Conservation (phyloP, 2,797 vertebrate species). For the Antennarius maculatus region DNA sequence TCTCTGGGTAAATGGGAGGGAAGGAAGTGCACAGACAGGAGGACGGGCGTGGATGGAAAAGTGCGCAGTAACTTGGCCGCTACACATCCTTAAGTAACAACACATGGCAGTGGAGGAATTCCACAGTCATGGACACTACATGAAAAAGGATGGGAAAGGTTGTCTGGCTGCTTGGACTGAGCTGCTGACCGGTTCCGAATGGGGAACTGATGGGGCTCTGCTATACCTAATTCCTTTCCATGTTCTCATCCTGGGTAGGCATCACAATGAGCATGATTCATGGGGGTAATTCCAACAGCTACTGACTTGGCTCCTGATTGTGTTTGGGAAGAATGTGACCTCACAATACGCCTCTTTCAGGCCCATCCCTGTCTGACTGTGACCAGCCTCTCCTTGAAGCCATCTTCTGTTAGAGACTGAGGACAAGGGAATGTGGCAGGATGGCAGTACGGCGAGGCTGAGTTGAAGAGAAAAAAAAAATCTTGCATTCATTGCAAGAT, state of each 20-base stretch:
- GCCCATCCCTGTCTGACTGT: slow-evolving; percentile 80
- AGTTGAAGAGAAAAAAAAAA: slow-evolving; percentile 34
- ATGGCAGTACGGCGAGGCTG: slow-evolving; percentile 55
- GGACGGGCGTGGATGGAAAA: slow-evolving; percentile 95
- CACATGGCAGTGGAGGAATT: slow-evolving; percentile 87
- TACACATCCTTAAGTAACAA: slow-evolving; percentile 86
- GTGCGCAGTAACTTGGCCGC: slow-evolving; percentile 83
- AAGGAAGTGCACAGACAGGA: slow-evolving; percentile 94
- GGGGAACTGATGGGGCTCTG: slow-evolving; percentile 82
- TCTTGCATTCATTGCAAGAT: slow-evolving; percentile 29
- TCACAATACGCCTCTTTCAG: slow-evolving; percentile 88
- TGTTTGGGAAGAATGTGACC: slow-evolving; percentile 85
- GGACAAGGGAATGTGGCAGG: slow-evolving; percentile 68
- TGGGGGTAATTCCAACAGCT: slow-evolving; percentile 90
- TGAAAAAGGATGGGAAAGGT: slow-evolving; percentile 60
- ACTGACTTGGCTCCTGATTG: slow-evolving; percentile 89
- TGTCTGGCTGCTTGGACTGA: slow-evolving; percentile 53
- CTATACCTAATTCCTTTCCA: slow-evolving; percentile 89
- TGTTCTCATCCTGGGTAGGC: slow-evolving; percentile 89
- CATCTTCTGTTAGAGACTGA: slow-evolving; percentile 77
- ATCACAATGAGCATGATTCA: slow-evolving; percentile 94
- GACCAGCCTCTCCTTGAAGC: slow-evolving; percentile 76
- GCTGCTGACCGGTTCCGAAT: slow-evolving; percentile 77
- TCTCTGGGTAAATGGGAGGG: slow-evolving; percentile 90
- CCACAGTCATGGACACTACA: slow-evolving; percentile 68